Evolutionary conservation across 2,113 vertebrate species (phyloP), one percentile per base, ranked within the genome.

Genomic region (Chionomys nivalis): DNA sequence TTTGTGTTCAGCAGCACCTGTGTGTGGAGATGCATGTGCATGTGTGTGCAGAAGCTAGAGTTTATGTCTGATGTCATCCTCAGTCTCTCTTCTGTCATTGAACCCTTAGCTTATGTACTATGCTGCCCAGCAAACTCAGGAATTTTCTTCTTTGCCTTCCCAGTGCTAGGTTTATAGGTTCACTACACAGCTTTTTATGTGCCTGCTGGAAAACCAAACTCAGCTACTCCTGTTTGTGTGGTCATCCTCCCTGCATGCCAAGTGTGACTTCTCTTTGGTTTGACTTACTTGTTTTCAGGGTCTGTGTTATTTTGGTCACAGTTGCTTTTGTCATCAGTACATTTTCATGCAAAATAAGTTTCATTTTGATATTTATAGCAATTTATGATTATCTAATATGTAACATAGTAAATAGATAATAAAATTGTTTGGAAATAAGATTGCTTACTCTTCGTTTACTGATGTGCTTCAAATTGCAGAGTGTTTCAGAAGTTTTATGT

Each of bases 341-440:
- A 16, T 0, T 75, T 89, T 79, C 42, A 87, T 73, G 52, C 49
- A 78, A 66, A 89, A 36, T 52, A 26, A 61, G n/a, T 92, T 95
- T 89, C 65, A 58, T 58, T 72, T 3, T 92, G 23, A 5, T 78
- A n/a, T 87, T 93, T 81, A 33, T 86, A 77, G 26, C 55, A 88
- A 78, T 65, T 0, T 87, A 3, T 39, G 65, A 55, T 78, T 96
- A 94, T 26, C 70, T 76, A 36, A 65, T 72, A 19, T 31, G 17
- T 87, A 36, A 70, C 68, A 4, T 49, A 81, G 23, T 61, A 55
- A 68, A 42, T 47, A 94, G 49, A 61, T 73, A 85, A 86, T 90
- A 78, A 92, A 90, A 87, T 90, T 68, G 68, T 81, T 90, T 81
- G 89, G 72, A 94, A 94, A 58, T 94, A 86, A 90, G 65, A 68